phyloP scores from a whole-genome alignment of 2,797 vertebrate genomes.

The Rhinella marina region DNA sequence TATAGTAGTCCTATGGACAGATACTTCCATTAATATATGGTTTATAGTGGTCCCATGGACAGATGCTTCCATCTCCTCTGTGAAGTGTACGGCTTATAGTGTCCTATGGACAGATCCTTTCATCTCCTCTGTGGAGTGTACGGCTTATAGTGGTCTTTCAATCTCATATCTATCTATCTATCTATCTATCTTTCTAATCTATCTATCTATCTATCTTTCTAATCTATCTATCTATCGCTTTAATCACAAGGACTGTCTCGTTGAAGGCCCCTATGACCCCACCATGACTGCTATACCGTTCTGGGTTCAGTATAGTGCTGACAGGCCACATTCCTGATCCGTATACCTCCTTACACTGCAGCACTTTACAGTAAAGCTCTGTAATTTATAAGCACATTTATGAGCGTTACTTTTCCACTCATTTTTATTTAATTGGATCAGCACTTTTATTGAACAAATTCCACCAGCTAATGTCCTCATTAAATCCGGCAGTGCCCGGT shows the following conservation, averaged over 20 bases:
- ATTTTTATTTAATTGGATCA: slow-evolving; percentile 54
- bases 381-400: slow-evolving; percentile 40
- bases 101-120: too few relatives aligned
- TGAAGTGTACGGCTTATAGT: too few relatives aligned
- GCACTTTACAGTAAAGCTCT: slow-evolving; percentile 35
- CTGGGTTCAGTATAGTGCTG: slow-evolving; percentile 8
- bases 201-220: neutral
- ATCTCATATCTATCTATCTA: neutral
- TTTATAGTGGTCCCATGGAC: too few relatives aligned
- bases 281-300: neutral
- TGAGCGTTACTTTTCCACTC: slow-evolving; percentile 55
- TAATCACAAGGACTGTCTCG: neutral
- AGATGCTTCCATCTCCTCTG: too few relatives aligned
- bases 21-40: too few relatives aligned
- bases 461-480: slow-evolving; percentile 53
- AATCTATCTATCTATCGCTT: neutral
- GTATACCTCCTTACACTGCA: neutral
- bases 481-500: slow-evolving; percentile 28
- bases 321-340: slow-evolving; percentile 29
- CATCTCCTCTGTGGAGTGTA: too few relatives aligned
- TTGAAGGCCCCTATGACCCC: neutral
- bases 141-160: too few relatives aligned
- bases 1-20: too few relatives aligned
- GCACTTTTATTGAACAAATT: slow-evolving; percentile 56
- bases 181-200: neutral